Conservation (phyloP, 2,113 vertebrate species). For the Mustela nigripes region DNA sequence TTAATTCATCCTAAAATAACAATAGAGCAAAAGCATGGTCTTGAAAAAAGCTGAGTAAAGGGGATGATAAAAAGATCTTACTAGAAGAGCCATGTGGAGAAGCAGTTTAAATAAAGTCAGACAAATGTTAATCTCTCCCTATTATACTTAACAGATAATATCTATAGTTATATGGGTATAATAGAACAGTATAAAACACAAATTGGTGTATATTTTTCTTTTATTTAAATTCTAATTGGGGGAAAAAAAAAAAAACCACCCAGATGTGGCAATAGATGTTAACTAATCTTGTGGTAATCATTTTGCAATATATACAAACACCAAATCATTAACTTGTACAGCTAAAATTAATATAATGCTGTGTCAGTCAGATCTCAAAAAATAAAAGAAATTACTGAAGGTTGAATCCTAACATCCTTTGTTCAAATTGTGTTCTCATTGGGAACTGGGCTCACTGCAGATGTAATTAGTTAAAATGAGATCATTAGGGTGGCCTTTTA, state of each 20-base stretch:
- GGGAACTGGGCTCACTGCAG: background rate
- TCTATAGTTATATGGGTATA: background rate
- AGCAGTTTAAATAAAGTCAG: background rate
- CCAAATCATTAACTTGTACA: background rate
- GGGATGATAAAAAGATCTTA: background rate
- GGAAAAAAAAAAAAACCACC: background rate
- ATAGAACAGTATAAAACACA: background rate
- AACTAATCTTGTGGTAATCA: background rate
- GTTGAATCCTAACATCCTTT: background rate
- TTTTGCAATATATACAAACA: background rate
- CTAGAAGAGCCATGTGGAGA: background rate
- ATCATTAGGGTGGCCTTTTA: background rate
- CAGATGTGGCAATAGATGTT: background rate
- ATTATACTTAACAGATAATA: background rate
- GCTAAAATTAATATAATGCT: background rate
- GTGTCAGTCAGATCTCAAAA: background rate
- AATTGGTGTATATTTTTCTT: background rate
- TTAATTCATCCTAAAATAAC: constrained; percentile 57
- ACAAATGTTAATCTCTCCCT: background rate
- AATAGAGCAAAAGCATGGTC: constrained; percentile 25
- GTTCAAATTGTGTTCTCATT: background rate
- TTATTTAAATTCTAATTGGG: background rate
- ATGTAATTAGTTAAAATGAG: background rate
- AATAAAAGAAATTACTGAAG: background rate
- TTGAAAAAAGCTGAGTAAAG: constrained; percentile 13